A percentile compares a stretch with the other conserved stretches of the same genome.
These are phyloP conservation scores for Geotrupes spiniger DNA, from an alignment of 2,888 invertebrate genomes.

Conservation along the genomic window DNA sequence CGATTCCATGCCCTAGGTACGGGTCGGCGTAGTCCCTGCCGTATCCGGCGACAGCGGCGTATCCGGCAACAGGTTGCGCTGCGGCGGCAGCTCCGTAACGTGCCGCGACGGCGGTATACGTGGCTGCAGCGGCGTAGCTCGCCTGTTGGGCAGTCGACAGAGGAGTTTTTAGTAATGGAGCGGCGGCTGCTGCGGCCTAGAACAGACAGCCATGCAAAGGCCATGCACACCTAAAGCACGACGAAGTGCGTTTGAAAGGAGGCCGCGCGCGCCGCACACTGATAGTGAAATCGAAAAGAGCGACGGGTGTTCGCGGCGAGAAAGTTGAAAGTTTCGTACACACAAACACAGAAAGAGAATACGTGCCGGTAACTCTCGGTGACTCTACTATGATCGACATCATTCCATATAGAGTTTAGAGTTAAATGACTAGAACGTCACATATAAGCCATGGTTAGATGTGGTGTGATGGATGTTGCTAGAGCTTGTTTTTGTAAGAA, in stretches of 20 bases:
- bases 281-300: too few relatives aligned
- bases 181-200: conserved; percentile 68
- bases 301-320: too few relatives aligned
- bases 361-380: too few relatives aligned
- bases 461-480: too few relatives aligned
- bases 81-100: conserved; percentile 78
- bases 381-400: too few relatives aligned
- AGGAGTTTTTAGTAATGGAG: conserved; percentile 80
- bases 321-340: too few relatives aligned
- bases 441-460: too few relatives aligned
- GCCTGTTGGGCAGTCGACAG: conserved; percentile 82
- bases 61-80: conserved; percentile 70
- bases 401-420: too few relatives aligned
- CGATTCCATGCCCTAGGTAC: conserved; percentile 92
- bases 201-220: conserved; percentile 49
- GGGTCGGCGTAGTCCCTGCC: conserved; percentile 92
- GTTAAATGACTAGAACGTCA: too few relatives aligned
- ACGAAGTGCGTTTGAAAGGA: background rate
- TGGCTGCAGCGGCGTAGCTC: conserved; percentile 83
- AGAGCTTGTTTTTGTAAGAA: too few relatives aligned
- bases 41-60: conserved; percentile 72
- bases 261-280: too few relatives aligned
- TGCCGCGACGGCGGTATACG: conserved; percentile 83
- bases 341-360: too few relatives aligned
- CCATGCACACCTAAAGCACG: conserved; percentile 48